phyloP scores from a whole-genome alignment of 1,140 invertebrate species.

The Holotrichia oblita region DNA sequence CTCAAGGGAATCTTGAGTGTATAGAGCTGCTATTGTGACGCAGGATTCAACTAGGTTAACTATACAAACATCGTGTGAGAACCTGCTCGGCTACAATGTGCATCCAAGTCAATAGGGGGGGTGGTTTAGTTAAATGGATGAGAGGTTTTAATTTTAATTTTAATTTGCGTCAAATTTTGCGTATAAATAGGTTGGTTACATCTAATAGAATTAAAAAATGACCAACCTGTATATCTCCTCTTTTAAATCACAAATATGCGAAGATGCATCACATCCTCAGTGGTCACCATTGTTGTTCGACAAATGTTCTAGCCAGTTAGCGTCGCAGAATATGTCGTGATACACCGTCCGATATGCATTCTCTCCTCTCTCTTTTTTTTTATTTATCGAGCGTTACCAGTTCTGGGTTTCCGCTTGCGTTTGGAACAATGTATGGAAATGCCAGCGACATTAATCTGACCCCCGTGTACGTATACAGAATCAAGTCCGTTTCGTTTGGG shows the following conservation, averaged over 20 bases:
- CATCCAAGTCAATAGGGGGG: neutral
- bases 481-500: neutral
- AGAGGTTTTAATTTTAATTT: too few relatives aligned
- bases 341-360: slow-evolving; percentile 39
- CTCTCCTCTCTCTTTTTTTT: neutral
- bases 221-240: too few relatives aligned
- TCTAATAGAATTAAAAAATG: too few relatives aligned
- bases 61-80: neutral
- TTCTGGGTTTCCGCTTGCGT: neutral
- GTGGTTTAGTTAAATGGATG: too few relatives aligned
- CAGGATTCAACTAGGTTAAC: neutral
- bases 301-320: slow-evolving; percentile 21
- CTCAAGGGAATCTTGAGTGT: neutral
- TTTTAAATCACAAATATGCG: too few relatives aligned
- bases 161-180: too few relatives aligned
- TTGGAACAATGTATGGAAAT: neutral
- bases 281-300: slow-evolving; percentile 28
- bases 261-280: neutral
- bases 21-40: neutral
- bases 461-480: neutral
- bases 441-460: neutral
- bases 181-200: too few relatives aligned
- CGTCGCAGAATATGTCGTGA: slow-evolving; percentile 30
- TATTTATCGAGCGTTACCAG: neutral
- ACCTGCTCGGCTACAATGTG: slow-evolving; percentile 2